Evolutionary conservation across 2,113 vertebrate species (phyloP).

Genomic region (Scytalopus superciliaris): DNA sequence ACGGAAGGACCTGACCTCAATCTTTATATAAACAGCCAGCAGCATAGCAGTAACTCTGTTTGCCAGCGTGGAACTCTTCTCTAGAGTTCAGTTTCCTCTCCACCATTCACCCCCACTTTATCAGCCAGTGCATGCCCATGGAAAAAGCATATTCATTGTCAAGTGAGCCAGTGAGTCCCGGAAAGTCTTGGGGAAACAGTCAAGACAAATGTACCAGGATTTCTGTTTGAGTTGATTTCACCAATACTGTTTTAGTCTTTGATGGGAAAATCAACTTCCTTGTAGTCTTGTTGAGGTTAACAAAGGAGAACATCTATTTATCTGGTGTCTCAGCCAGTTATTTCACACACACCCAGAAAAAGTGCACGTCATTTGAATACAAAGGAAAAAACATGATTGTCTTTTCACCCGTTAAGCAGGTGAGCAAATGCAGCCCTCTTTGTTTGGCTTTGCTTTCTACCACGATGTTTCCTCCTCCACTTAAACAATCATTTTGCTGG

Average conservation of each 20-base stretch:
- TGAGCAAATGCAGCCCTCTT: neutral
- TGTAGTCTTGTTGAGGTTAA: neutral
- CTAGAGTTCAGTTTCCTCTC: neutral
- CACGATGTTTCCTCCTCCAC: accelerated
- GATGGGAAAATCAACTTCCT: neutral
- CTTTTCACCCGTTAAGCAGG: neutral
- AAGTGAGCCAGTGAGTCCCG: neutral
- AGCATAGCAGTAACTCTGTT: neutral
- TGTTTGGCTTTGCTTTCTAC: neutral
- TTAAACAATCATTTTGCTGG: neutral
- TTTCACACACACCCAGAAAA: neutral
- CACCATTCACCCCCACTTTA: neutral
- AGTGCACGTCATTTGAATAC: neutral
- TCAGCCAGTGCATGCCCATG: neutral
- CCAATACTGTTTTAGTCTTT: neutral
- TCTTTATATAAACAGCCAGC: neutral
- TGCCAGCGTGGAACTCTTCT: neutral
- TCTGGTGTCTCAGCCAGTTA: neutral
- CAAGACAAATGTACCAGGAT: neutral
- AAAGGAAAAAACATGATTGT: neutral
- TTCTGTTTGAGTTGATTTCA: neutral
- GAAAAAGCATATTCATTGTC: neutral
- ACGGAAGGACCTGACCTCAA: neutral
- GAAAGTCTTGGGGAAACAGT: neutral
- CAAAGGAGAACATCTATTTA: neutral